phyloP scores from a whole-genome alignment of 2,888 invertebrate species.

The Portevinia maculata region DNA sequence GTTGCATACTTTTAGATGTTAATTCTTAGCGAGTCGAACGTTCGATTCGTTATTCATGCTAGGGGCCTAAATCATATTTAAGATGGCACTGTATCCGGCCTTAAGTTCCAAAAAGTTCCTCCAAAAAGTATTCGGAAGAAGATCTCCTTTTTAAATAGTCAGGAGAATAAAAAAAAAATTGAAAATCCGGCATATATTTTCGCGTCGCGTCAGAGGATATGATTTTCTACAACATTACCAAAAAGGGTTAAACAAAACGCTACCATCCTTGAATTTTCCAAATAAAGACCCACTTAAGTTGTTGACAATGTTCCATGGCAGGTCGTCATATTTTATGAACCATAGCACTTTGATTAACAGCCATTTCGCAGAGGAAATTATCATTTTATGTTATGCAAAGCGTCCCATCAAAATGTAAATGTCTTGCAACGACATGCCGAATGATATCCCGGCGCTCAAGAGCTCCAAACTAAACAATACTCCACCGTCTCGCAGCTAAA shows the following conservation, averaged over 20 bases:
- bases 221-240: neutral
- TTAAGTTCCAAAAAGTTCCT: too few relatives aligned
- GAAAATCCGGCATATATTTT: too few relatives aligned
- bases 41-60: too few relatives aligned
- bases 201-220: too few relatives aligned
- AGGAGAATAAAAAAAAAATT: too few relatives aligned
- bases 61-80: too few relatives aligned
- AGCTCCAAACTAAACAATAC: slow-evolving; percentile 11
- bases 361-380: slow-evolving; percentile 24
- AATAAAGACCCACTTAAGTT: neutral
- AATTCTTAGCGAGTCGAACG: too few relatives aligned
- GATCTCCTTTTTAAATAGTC: too few relatives aligned
- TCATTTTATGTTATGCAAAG: slow-evolving; percentile 6
- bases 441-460: slow-evolving; percentile 6
- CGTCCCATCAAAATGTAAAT: slow-evolving; percentile 30
- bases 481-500: neutral
- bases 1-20: too few relatives aligned
- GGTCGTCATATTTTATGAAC: slow-evolving; percentile 9
- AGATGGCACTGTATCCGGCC: too few relatives aligned
- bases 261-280: neutral
- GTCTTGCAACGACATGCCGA: slow-evolving; percentile 16
- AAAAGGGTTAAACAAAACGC: neutral
- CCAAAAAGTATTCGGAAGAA: too few relatives aligned
- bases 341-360: slow-evolving; percentile 33
- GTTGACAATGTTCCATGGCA: neutral